Evolutionary conservation across 1,140 invertebrate genomes (phyloP), one percentile per base, ranked within the genome.

Genomic region (Bombus huntii): DNA sequence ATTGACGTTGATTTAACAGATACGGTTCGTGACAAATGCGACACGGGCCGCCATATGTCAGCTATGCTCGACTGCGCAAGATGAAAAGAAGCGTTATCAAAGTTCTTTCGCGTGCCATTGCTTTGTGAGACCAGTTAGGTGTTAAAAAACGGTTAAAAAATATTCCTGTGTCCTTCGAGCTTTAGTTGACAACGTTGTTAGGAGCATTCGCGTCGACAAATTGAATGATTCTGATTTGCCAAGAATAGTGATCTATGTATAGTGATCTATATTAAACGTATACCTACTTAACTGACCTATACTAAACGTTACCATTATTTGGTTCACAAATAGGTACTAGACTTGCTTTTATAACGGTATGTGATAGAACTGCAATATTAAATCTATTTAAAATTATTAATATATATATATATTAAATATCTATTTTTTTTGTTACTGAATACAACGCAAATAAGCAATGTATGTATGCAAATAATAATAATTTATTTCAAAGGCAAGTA

Each of bases 1-100:
- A 59, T 82, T 62, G 71, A 73, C 39, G 70, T 74, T 62, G 79
- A 81, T 81, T 72, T 81, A 81, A 74, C 71, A 42, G 47, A 74
- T 47, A 34, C 39, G 80, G 37, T 15, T 74, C 34, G 71, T 73
- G 70, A 74, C 80, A 74, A 82, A 82, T 82, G 70, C 80, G 70
- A 81, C 70, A 73, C 39, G 28, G 44, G 6, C 59, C 76, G 59
- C 39, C 62, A 66, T 66, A 66, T 15, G 59, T 66, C 62, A 66
- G 77, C 39, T 42, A 79, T 79, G 77, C 62, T 79, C 62, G 62
- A 66, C 42, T 12, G 77, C 37, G 77, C 77, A 79, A 44, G 31
- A 34, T 76, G 74, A 76, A 76, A 76, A 76, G 74, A 76, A 76
- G 31, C 25, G 74, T 76, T 76, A 76, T 59, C 47, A 57, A 28